phyloP scores from a whole-genome alignment of 2,888 invertebrate genomes.

The Byasa hedistus region DNA sequence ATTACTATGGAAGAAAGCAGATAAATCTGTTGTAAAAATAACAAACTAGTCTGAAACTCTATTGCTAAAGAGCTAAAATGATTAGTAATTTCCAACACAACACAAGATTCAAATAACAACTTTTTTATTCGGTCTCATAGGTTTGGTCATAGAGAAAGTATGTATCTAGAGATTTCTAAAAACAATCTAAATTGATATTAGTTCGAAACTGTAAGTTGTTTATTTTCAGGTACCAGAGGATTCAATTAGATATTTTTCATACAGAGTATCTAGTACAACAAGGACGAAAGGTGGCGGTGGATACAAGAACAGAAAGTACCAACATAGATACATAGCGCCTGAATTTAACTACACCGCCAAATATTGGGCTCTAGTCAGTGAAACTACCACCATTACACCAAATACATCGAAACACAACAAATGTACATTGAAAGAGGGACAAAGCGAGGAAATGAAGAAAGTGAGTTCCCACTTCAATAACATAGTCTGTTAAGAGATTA shows the following conservation, averaged over 20 bases:
- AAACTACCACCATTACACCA: constrained; percentile 58
- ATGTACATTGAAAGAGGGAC: constrained; percentile 68
- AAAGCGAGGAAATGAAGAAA: constrained; percentile 69
- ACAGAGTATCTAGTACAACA: constrained; percentile 71
- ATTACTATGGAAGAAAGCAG: too few species aligned
- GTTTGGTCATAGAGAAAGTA: too few species aligned
- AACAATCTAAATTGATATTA: neutral
- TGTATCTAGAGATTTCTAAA: neutral
- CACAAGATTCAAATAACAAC: too few species aligned
- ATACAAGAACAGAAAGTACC: constrained; percentile 66
- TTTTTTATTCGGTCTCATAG: too few species aligned
- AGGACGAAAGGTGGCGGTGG: constrained; percentile 70
- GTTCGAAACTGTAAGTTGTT: neutral
- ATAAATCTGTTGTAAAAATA: too few species aligned
- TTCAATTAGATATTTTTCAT: constrained; percentile 67
- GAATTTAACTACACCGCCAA: constrained; percentile 73
- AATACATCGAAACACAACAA: constrained; percentile 62
- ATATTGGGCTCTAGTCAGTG: constrained; percentile 73
- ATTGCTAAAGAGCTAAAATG: too few species aligned
- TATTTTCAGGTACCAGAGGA: constrained; percentile 61
- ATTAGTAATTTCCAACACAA: too few species aligned
- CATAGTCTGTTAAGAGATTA: too few species aligned
- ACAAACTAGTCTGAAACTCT: too few species aligned
- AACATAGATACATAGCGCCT: constrained; percentile 72
- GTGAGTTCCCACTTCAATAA: constrained; percentile 38